Evolutionary conservation across 2,888 invertebrate species (phyloP).

Genomic region (Sepiola atlantica): DNA sequence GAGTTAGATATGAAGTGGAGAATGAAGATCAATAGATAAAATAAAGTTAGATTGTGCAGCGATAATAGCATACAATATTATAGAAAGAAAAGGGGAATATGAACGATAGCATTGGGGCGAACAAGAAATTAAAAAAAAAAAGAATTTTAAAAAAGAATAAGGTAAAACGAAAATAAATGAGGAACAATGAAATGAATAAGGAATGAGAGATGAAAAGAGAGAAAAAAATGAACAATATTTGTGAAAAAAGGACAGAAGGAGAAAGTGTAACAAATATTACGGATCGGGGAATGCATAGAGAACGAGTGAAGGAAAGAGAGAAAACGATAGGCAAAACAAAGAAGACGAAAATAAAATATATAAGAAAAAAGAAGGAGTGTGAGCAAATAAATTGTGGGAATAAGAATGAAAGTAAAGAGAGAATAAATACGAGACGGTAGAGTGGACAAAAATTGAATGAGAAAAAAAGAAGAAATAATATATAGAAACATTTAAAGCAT

Average conservation of each 20-base stretch:
- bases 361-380: background rate
- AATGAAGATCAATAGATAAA: background rate
- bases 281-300: background rate
- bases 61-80: too few species aligned
- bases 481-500: too few species aligned
- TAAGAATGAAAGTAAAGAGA: background rate
- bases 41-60: background rate
- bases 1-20: background rate
- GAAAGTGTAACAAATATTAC: background rate
- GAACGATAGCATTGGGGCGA: too few species aligned
- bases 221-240: background rate
- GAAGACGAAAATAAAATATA: too few species aligned
- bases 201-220: background rate
- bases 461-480: too few species aligned
- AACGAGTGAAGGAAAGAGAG: background rate
- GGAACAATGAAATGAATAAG: too few species aligned
- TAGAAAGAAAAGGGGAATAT: background rate
- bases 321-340: too few species aligned
- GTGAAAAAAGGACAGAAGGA: too few species aligned
- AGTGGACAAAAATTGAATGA: too few species aligned
- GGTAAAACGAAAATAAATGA: too few species aligned
- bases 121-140: too few species aligned
- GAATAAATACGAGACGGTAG: background rate
- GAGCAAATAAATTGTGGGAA: background rate
- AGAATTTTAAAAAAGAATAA: too few species aligned